phyloP scores from a whole-genome alignment of 2,113 vertebrate species.

The Candoia aspera region DNA sequence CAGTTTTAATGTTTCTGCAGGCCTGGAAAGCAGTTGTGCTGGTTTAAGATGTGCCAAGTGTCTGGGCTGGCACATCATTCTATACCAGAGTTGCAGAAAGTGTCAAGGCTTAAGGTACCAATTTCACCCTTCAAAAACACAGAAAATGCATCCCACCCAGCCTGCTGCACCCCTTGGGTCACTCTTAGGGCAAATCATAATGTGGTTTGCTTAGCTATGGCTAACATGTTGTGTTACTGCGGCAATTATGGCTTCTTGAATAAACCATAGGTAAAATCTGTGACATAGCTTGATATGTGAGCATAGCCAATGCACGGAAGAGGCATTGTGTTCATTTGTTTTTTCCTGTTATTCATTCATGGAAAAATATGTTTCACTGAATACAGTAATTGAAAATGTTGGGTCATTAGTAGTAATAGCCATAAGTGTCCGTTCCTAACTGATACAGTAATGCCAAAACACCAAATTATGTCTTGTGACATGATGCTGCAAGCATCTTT shows the following conservation, averaged over 20 bases:
- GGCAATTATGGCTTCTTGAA: not conserved
- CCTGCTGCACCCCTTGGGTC: not conserved
- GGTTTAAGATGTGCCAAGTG: not conserved
- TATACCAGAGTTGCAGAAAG: not conserved
- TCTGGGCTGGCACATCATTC: not conserved
- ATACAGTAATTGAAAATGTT: not conserved
- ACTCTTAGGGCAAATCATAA: not conserved
- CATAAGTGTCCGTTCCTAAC: not conserved
- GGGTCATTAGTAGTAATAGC: not conserved
- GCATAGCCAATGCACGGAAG: not conserved
- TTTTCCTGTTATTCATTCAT: not conserved
- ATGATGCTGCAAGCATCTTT: not conserved
- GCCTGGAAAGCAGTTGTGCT: not conserved
- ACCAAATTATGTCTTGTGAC: not conserved
- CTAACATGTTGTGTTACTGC: not conserved
- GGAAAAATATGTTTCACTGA: not conserved
- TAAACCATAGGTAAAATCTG: not conserved
- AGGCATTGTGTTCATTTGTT: not conserved
- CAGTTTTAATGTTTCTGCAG: not conserved
- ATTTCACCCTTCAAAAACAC: not conserved
- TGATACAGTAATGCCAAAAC: not conserved
- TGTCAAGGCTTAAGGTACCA: not conserved
- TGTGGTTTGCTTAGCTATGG: not conserved
- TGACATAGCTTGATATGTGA: not conserved
- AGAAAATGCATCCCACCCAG: not conserved